Evolutionary conservation across 2,113 vertebrate genomes (phyloP), one percentile per base, ranked within the genome.

Genomic region (Cynoglossus semilaevis): DNA sequence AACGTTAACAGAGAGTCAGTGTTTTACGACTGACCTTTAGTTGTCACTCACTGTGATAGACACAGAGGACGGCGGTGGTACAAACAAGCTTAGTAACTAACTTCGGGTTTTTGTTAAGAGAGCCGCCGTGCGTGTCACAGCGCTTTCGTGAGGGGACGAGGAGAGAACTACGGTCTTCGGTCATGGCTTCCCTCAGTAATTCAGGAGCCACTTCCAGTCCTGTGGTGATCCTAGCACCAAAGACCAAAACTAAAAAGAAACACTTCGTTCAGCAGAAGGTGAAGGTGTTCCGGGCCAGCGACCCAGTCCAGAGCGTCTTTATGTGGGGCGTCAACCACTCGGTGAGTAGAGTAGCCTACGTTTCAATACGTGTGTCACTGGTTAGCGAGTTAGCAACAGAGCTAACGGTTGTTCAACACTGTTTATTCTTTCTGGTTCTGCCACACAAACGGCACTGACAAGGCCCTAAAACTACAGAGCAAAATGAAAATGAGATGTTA

Each of bases 181-280:
- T 46, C 67, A 92, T 93, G 92, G 92, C 92, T 63, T 76, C 89
- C 59, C 79, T 87, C 63, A 86, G 87, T 8, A 85, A 85, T 63
- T 82, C 89, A 46, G 87, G 84, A 51, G 82, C 89, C 56, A 71
- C 73, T 14, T 88, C 87, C 56, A 90, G 85, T 40, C 87, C 90
- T 17, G 89, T 92, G 80, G 91, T 92, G 51, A 90, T 93, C 12
- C 77, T 91, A 60, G 91, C 88, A 10, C 87, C 91, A 35, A 93
- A 93, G 70, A 93, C 92, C 10, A 96, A 96, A 81, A 97, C 94
- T 15, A 96, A 97, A 78, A 96, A 96, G 91, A 96, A 95, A 51
- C 95, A 95, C 22, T 97, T 97, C 53, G 94, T 97, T 14, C 94
- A 95, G 83, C 95, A 97, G 91, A 95, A 96, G 76, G 91, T 97